A percentile compares a stretch with the other conserved stretches of the same genome.
Conservation (phyloP, 2,113 vertebrate species). For the Lamprologus speciosus region DNA sequence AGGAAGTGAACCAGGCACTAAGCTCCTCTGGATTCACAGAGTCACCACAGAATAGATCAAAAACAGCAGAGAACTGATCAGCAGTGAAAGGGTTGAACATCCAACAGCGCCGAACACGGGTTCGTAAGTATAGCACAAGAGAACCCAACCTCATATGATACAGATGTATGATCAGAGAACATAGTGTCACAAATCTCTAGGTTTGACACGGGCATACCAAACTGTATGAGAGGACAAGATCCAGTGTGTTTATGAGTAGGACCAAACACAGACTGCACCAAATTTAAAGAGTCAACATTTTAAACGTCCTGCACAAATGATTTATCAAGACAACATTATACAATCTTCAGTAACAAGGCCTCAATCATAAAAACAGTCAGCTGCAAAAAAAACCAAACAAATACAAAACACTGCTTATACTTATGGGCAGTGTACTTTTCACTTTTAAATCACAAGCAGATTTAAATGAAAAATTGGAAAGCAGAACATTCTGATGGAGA, state of each 20-base stretch:
- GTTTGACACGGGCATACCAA: not conserved
- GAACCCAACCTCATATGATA: not conserved
- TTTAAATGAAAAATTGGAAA: not conserved
- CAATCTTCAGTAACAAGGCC: not conserved
- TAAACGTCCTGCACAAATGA: not conserved
- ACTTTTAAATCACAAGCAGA: not conserved
- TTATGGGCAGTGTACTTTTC: not conserved
- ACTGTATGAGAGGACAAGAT: not conserved
- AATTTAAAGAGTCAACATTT: not conserved
- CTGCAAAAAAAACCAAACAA: not conserved
- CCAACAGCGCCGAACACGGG: fast-evolving
- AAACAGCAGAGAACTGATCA: not conserved
- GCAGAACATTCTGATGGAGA: too few species aligned
- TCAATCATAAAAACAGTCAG: not conserved
- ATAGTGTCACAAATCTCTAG: not conserved
- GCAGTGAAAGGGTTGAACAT: not conserved
- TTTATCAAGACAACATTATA: not conserved
- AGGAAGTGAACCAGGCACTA: not conserved
- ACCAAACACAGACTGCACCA: not conserved
- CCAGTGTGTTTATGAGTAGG: not conserved
- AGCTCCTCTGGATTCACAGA: not conserved
- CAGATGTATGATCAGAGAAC: not conserved
- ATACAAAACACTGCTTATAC: not conserved
- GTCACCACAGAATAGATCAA: not conserved
- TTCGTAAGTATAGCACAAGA: not conserved